These are phyloP conservation scores for Novumbra hubbsi DNA, from an alignment of 2,797 vertebrate genomes.

Conservation along the genomic window DNA sequence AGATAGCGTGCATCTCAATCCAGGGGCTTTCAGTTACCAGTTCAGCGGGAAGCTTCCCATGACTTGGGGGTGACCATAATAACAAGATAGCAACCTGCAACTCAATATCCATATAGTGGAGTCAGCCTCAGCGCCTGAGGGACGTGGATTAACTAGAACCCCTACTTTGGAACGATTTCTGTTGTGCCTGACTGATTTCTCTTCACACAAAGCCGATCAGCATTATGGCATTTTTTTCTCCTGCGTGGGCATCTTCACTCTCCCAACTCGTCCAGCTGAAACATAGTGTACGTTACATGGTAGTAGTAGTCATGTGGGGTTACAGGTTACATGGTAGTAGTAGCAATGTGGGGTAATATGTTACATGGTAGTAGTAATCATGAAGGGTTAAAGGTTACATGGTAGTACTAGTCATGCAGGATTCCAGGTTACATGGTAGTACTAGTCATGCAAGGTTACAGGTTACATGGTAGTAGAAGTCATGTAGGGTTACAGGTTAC, in stretches of 20 bases:
- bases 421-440: too few species aligned
- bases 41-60: slow-evolving; percentile 2
- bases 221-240: background rate
- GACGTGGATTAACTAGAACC: slow-evolving; percentile 28
- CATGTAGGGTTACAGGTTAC: too few species aligned
- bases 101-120: slow-evolving; percentile 11
- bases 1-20: background rate
- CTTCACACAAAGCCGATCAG: slow-evolving; percentile 18
- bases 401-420: too few species aligned
- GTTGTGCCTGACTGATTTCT: slow-evolving; percentile 41
- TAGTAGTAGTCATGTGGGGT: too few species aligned
- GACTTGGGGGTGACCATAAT: slow-evolving; percentile 6
- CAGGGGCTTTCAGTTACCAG: background rate
- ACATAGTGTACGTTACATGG: too few species aligned
- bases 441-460: too few species aligned
- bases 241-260: background rate
- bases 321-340: too few species aligned
- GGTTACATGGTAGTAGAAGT: too few species aligned
- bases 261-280: background rate
- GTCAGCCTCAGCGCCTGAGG: slow-evolving; percentile 1
- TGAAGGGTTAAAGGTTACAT: too few species aligned
- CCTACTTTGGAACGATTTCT: slow-evolving; percentile 52
- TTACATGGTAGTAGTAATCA: too few species aligned
- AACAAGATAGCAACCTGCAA: background rate
- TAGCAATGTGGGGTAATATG: too few species aligned